Evolutionary conservation across 2,797 vertebrate species (phyloP).

Genomic region (Bradypodion pumilum): DNA sequence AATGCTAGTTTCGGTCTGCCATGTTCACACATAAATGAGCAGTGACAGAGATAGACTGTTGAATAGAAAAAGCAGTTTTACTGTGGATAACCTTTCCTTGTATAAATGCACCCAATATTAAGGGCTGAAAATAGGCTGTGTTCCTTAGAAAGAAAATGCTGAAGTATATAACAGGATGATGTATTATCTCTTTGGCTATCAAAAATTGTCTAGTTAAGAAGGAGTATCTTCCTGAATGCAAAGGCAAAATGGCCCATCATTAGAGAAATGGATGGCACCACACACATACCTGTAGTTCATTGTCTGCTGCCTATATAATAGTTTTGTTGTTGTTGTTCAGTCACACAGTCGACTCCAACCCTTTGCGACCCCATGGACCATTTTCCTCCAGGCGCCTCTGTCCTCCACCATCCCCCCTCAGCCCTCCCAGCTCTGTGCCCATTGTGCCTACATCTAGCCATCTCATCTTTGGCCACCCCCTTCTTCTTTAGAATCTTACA

Average conservation of each 20-base stretch:
- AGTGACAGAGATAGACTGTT: conserved; percentile 70
- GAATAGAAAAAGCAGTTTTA: conserved; percentile 71
- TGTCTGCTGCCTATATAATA: conserved; percentile 4
- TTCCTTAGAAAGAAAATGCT: conserved; percentile 45
- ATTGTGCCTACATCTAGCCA: no score
- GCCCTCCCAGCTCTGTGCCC: no score
- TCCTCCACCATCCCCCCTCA: no score
- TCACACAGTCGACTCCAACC: no score
- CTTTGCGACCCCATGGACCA: no score
- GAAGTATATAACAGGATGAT: conserved; percentile 46
- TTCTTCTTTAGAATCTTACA: conserved; percentile 32
- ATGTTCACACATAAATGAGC: conserved; percentile 75
- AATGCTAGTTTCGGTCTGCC: conserved; percentile 71
- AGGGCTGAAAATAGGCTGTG: conserved; percentile 50
- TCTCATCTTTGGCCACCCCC: no score
- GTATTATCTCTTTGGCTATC: conserved; percentile 56
- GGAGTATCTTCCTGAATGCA: conserved; percentile 29
- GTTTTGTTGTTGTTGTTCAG: no score
- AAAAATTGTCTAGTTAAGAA: conserved; percentile 51
- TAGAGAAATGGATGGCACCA: conserved; percentile 38
- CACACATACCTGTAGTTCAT: conserved; percentile 6
- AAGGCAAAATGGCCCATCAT: conserved; percentile 35
- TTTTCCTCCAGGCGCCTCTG: no score
- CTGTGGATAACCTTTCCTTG: conserved; percentile 63
- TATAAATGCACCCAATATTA: conserved; percentile 70